These are phyloP conservation scores for Unio delphinus DNA, from an alignment of 2,888 invertebrate genomes.

Conservation along the genomic window DNA sequence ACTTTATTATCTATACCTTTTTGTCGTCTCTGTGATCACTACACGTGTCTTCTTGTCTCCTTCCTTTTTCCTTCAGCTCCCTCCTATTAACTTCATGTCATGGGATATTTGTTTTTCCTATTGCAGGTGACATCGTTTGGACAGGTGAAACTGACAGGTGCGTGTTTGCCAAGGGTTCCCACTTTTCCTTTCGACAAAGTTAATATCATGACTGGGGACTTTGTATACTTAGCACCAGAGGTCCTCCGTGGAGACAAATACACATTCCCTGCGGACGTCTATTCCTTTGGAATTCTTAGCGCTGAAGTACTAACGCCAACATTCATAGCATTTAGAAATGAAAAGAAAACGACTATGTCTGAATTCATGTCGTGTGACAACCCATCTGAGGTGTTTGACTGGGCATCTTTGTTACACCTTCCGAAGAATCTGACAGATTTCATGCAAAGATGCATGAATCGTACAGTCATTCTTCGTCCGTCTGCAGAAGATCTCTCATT, in stretches of 20 bases:
- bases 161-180: constrained; percentile 52
- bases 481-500: too few species aligned
- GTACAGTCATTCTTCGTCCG: too few species aligned
- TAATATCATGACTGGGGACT: constrained; percentile 34
- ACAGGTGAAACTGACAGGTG: constrained; percentile 50
- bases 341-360: constrained; percentile 18
- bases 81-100: too few species aligned
- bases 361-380: constrained; percentile 24
- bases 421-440: not conserved
- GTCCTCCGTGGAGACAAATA: constrained; percentile 58
- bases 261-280: constrained; percentile 55
- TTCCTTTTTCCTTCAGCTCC: not conserved
- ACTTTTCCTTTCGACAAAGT: constrained; percentile 39
- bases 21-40: not conserved
- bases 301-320: constrained; percentile 23
- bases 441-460: constrained; percentile 11
- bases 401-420: too few species aligned
- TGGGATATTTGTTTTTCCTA: not conserved
- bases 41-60: not conserved
- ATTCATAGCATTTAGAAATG: constrained; percentile 10
- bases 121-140: constrained; percentile 36
- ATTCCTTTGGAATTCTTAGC: constrained; percentile 41
- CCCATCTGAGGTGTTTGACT: constrained; percentile 26
- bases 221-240: constrained; percentile 60
- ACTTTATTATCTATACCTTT: not conserved